Percentiles rank a stretch among this genome's conserved stretches.
These are phyloP conservation scores for Crax fasciolata DNA, from an alignment of 2,797 vertebrate genomes.

Conservation along the genomic window DNA sequence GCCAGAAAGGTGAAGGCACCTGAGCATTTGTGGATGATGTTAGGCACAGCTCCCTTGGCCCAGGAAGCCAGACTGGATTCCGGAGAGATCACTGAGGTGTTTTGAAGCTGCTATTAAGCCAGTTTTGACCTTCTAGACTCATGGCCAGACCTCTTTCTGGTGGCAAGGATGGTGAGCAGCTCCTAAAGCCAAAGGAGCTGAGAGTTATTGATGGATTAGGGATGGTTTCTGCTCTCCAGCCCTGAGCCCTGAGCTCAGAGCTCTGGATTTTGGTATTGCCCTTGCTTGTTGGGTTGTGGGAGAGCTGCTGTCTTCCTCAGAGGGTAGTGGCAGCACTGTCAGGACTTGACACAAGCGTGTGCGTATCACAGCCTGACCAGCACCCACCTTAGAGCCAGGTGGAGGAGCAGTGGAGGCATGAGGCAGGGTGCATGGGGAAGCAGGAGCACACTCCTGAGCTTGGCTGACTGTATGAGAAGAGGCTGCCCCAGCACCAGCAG, in stretches of 20 bases:
- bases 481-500: fast-evolving
- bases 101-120: neutral
- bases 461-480: neutral
- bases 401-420: neutral
- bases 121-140: neutral
- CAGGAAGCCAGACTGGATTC: neutral
- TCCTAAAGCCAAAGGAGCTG: neutral
- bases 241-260: neutral
- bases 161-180: neutral
- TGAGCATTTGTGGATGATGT: neutral
- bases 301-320: neutral
- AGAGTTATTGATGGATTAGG: neutral
- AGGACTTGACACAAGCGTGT: fast-evolving
- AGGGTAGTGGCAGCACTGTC: neutral
- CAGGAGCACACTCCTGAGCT: neutral
- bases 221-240: neutral
- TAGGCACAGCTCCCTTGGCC: neutral
- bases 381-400: neutral
- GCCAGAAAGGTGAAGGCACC: neutral
- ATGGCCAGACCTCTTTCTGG: neutral
- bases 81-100: neutral
- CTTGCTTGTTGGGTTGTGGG: neutral
- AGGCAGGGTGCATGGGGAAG: neutral
- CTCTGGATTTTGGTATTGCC: neutral
- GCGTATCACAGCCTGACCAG: neutral